Evolutionary conservation across 2,113 vertebrate species (phyloP).

Genomic region (Petrocephalus zakoni): DNA sequence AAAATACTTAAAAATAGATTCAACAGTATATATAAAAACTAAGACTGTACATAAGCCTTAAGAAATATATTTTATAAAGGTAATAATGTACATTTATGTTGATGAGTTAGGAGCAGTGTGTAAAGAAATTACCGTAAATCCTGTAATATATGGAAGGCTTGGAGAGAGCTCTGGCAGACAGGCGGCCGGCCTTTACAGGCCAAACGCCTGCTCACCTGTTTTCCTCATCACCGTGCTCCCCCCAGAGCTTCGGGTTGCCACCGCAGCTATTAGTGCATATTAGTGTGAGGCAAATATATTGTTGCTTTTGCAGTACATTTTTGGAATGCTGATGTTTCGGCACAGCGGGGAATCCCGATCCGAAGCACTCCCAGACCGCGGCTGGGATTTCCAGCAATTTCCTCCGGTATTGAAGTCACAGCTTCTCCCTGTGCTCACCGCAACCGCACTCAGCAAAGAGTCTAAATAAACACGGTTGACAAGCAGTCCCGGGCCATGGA

Average conservation of each 20-base stretch:
- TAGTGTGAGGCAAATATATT: slow-evolving; percentile 40
- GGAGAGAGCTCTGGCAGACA: background rate
- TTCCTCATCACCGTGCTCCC: slow-evolving; percentile 48
- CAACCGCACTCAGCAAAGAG: slow-evolving; percentile 31
- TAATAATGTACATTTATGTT: background rate
- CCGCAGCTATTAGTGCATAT: slow-evolving; percentile 45
- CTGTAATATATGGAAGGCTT: background rate
- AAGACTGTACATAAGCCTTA: background rate
- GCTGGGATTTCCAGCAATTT: slow-evolving; percentile 37
- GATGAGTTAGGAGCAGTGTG: background rate
- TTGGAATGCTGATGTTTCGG: slow-evolving; percentile 30
- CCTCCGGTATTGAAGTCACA: slow-evolving; percentile 31
- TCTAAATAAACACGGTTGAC: slow-evolving; percentile 30
- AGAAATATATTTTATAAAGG: background rate
- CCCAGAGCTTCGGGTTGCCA: slow-evolving; percentile 34
- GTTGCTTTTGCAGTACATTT: slow-evolving; percentile 43
- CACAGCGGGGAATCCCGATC: slow-evolving; percentile 30
- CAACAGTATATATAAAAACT: background rate
- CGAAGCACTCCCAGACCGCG: slow-evolving; percentile 43
- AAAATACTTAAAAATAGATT: background rate
- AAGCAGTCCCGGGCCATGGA: slow-evolving; percentile 16
- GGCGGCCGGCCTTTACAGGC: slow-evolving; percentile 46
- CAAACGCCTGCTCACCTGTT: slow-evolving; percentile 50
- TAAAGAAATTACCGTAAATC: background rate
- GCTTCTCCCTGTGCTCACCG: slow-evolving; percentile 30